A percentile compares a stretch with the other conserved stretches of the same genome.
These are phyloP conservation scores for Mastigias papua DNA, from an alignment of 30 jellyfish, hydroid and myxozoan genomes.

Conservation along the genomic window DNA sequence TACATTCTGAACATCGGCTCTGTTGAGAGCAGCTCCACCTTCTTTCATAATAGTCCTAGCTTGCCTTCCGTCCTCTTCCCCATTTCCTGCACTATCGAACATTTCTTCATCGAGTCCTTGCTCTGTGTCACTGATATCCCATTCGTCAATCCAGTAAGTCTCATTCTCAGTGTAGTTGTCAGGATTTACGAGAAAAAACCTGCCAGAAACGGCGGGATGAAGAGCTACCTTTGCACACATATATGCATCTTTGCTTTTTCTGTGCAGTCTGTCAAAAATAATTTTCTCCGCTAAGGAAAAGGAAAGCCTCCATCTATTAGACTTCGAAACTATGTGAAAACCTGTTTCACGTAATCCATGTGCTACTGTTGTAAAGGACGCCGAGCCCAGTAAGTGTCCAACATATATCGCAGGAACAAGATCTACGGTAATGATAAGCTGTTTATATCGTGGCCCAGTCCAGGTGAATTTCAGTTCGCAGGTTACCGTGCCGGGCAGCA, in stretches of 20 bases:
- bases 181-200: neutral
- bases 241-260: constrained; percentile 9
- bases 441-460: constrained; percentile 44
- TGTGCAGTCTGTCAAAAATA: constrained; percentile 11
- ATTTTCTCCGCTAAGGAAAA: constrained; percentile 42
- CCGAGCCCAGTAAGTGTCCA: neutral
- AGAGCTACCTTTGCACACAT: constrained; percentile 37
- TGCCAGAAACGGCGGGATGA: constrained; percentile 35
- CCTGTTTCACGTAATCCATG: neutral
- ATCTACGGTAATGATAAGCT: constrained; percentile 26
- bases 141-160: neutral
- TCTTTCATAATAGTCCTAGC: neutral
- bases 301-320: constrained; percentile 35
- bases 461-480: constrained; percentile 39
- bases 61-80: neutral
- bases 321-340: constrained; percentile 41
- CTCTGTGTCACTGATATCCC: neutral
- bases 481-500: constrained; percentile 25
- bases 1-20: too few relatives aligned
- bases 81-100: neutral
- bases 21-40: too few relatives aligned
- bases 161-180: neutral
- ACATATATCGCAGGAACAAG: constrained; percentile 38
- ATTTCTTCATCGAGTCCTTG: neutral
- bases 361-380: neutral